Base-by-base conservation (phyloP, 2,888 invertebrate genomes). In the Sphinx pinastri region DNA sequence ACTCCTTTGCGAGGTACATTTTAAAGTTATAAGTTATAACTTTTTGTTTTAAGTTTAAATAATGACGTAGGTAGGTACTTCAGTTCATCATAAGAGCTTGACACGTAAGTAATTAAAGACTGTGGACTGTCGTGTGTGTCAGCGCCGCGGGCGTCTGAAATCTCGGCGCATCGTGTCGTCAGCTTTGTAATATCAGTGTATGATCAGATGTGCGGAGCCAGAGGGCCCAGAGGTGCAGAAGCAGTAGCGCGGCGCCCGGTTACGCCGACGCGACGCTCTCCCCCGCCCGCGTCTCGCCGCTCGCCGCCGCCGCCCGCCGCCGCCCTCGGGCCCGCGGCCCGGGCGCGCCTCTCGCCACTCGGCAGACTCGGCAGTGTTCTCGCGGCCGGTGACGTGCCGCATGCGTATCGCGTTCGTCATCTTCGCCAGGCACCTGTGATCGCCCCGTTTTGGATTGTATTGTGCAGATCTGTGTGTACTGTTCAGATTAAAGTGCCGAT, bases 241-340 rank as follows among this genome's bases (percentile, higher is more conserved):
- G n/a, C 67, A 19, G 6, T 67, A 13, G 31, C 31, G 13, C 51
- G 51, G n/a, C 67, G n/a, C 52, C 19, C 58, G 47, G 31, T 55
- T 19, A 16, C 45, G 59, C 7, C 58, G 59, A 14, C 60, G 55
- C 19, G 13, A 57, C 51, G 51, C 19, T 59, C 67, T 16, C 45
- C 25, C 16, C 45, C 58, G 25, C 52, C 67, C 31, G 63, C 59
- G 54, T 69, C 69, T 63, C 71, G 31, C 60, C 70, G 25, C 25
- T 2, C 25, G 25, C 25, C 25, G 25, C 25, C 25, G 25, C 25
- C 25, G n/a, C n/a, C 60, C 70, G 25, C 25, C n/a, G n/a, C n/a
- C 16, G 45, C 66, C 51, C 25, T 49, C 66, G 71, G 10, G 70
- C 54, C 58, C 69, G n/a, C 47, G 10, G n/a, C n/a, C n/a, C n/a